A percentile compares a stretch with the other conserved stretches of the same genome.
Conservation (phyloP, 2,888 invertebrate species). For the Dasysyrphus tricinctus region DNA sequence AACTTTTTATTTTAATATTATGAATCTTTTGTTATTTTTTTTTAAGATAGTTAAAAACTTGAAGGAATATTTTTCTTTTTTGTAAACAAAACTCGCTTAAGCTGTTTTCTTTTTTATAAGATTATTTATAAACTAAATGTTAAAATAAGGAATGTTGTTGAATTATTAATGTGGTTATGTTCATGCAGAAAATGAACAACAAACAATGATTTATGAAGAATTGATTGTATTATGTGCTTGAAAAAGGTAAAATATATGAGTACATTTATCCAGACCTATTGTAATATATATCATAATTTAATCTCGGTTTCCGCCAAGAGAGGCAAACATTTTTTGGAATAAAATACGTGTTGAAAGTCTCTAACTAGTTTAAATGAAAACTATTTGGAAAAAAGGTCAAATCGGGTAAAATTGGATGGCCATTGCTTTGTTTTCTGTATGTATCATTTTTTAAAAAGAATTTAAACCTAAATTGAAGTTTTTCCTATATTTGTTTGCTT, state of each 20-base stretch:
- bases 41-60: slow-evolving; percentile 50
- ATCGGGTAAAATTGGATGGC: too few species aligned
- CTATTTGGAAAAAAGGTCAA: too few species aligned
- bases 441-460: too few species aligned
- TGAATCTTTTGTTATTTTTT: slow-evolving; percentile 66
- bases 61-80: slow-evolving; percentile 32
- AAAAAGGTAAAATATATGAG: neutral
- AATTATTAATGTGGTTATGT: neutral
- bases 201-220: neutral
- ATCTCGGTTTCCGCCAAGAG: too few species aligned
- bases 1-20: slow-evolving; percentile 62
- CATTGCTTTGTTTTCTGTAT: too few species aligned
- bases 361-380: too few species aligned
- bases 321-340: too few species aligned
- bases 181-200: neutral
- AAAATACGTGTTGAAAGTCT: too few species aligned
- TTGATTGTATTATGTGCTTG: neutral
- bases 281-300: too few species aligned
- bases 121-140: slow-evolving; percentile 1
- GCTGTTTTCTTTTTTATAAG: neutral
- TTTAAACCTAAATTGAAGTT: too few species aligned
- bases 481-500: too few species aligned
- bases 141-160: neutral
- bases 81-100: slow-evolving; percentile 26
- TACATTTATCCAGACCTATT: neutral